Base-by-base conservation (phyloP, 2,797 vertebrate species). In the Anguilla obscura region DNA sequence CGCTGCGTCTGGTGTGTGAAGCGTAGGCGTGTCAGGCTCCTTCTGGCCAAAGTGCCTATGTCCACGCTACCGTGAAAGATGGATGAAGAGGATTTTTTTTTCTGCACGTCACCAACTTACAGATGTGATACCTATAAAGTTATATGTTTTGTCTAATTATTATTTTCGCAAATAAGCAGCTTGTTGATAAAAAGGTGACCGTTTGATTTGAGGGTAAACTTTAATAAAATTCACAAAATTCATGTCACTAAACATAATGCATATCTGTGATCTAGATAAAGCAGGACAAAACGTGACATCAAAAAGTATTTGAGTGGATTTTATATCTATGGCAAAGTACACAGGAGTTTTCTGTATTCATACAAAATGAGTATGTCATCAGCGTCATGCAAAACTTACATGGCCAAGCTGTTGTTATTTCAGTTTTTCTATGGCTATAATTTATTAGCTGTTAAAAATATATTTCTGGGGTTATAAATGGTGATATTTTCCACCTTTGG, bases 1-100 rank as follows among this genome's bases (percentile, higher is more conserved):
- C 24, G 74, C 86, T 88, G 83, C 84, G 90, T 93, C 89, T 92
- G 92, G 94, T 92, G 91, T 83, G 85, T 86, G 84, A 93, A 94
- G 86, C 88, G 88, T 91, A 92, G 90, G 89, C 24, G 9, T 90
- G 90, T 89, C 86, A 79, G 66, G 86, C 87, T 40, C 66, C 89
- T 89, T 88, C 24, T 85, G 74, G 56, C 88, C 90, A 90, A 90
- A 88, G 90, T 90, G 54, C 30, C 30, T 66, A 54, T 14, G 9
- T 14, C 52, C 2, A 54, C 2, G 16, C 16, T 4, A 58, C 56
- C 56, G 56, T 58, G 56, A 58, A 58, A 58, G 56, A 58, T 16
- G 10, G 52, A 54, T 45, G 40, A 45, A 45, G 52, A 54, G 12
- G 52, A 54, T 52, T 52, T 52, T 52, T 52, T 40, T 40, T 40